A percentile compares a stretch with the other conserved stretches of the same genome.
Conservation (phyloP, 1,140 invertebrate genomes). For the Globodera ellingtonae region DNA sequence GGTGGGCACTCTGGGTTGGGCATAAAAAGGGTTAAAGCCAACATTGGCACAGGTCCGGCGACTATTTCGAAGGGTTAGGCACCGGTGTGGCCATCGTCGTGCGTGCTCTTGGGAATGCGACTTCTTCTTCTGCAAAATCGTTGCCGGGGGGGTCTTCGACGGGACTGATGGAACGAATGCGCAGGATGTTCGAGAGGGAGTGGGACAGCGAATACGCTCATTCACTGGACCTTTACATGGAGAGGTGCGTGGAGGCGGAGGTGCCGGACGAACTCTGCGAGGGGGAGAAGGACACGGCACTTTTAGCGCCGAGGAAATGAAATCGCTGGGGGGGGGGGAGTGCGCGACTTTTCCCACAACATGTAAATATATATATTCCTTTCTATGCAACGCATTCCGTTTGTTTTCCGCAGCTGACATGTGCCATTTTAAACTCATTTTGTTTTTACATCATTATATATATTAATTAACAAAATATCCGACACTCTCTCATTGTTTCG, state of each 20-base stretch:
- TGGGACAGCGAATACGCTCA: slow-evolving; percentile 62
- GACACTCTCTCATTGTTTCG: neutral
- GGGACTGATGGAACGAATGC: slow-evolving; percentile 45
- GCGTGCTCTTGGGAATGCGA: slow-evolving; percentile 41
- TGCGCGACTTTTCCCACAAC: neutral
- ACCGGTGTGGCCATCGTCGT: slow-evolving; percentile 70
- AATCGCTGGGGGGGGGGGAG: neutral
- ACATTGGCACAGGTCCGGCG: slow-evolving; percentile 76
- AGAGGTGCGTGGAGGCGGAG: slow-evolving; percentile 45
- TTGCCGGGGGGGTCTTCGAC: slow-evolving; percentile 11
- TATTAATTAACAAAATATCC: too few species aligned
- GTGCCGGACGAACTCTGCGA: slow-evolving; percentile 54
- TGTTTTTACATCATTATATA: neutral
- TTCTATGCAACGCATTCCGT: neutral
- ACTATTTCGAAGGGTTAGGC: slow-evolving; percentile 93
- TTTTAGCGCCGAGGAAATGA: slow-evolving; percentile 39
- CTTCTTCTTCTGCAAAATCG: neutral
- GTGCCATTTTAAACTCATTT: neutral
- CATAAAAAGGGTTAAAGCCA: neutral
- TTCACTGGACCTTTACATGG: slow-evolving; percentile 51
- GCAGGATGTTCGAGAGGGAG: slow-evolving; percentile 51
- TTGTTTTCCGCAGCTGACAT: neutral
- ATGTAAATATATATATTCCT: neutral
- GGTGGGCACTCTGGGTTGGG: neutral
- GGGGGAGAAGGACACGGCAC: slow-evolving; percentile 53